Evolutionary conservation across 2,797 vertebrate species (phyloP).

Genomic region (Gadopsis marmoratus): DNA sequence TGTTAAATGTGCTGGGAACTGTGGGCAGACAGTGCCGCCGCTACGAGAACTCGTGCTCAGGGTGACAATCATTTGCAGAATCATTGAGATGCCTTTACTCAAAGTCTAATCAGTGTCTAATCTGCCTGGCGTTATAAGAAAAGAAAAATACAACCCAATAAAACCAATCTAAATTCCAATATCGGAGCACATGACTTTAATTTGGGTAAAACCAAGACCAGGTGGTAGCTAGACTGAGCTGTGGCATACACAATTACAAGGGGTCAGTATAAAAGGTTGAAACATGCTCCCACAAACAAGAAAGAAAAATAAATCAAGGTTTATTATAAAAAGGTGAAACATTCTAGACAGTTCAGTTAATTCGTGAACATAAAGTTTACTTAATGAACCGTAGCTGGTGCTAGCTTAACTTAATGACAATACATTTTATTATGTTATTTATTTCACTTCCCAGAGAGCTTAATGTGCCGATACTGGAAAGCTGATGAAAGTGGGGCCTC

Average conservation of each 20-base stretch:
- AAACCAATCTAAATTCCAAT: neutral
- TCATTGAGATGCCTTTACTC: neutral
- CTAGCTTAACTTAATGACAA: neutral
- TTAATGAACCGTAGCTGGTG: neutral
- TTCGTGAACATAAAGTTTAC: no score
- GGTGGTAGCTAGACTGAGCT: neutral
- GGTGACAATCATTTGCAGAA: neutral
- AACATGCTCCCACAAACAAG: neutral
- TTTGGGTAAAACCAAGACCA: neutral
- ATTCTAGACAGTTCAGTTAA: neutral
- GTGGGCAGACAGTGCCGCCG: neutral
- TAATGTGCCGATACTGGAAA: no score
- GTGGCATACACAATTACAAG: neutral
- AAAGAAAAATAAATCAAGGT: no score
- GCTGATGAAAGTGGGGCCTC: no score
- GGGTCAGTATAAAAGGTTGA: neutral
- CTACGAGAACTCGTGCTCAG: neutral
- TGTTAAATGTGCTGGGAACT: constrained; percentile 60
- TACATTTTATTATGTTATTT: no score
- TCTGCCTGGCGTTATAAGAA: neutral
- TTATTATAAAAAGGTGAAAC: neutral
- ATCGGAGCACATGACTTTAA: neutral
- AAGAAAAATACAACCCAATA: neutral
- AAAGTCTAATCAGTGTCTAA: neutral
- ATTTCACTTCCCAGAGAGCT: no score